phyloP scores from a whole-genome alignment of 1,140 invertebrate species.

The Trichomalopsis sarcophagae region DNA sequence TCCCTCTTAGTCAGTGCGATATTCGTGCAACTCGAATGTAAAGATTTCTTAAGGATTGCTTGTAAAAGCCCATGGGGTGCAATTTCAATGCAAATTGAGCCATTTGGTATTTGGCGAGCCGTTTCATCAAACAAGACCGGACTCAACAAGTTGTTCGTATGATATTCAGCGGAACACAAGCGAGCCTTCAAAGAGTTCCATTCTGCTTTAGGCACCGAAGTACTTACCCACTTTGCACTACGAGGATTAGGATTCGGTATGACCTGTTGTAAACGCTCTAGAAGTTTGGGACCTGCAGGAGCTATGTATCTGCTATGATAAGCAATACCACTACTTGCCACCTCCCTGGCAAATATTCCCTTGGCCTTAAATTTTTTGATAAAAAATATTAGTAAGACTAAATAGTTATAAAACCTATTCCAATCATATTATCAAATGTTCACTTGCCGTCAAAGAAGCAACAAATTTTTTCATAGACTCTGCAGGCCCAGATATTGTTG shows the following conservation, averaged over 20 bases:
- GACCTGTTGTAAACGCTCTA: conserved; percentile 82
- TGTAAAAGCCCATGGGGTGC: conserved; percentile 81
- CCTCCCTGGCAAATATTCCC: conserved; percentile 47
- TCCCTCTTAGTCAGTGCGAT: conserved; percentile 86
- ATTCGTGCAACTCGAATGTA: conserved; percentile 74
- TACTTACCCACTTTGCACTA: conserved; percentile 86
- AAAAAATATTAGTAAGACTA: background rate
- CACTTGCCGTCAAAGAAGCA: conserved; percentile 66
- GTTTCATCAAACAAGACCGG: conserved; percentile 90
- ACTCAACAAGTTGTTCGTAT: conserved; percentile 90
- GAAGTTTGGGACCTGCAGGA: conserved; percentile 77
- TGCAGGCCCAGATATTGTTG: conserved; percentile 81
- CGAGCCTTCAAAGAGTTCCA: conserved; percentile 82
- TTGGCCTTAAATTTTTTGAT: conserved; percentile 60
- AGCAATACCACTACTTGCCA: conserved; percentile 72
- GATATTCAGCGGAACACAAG: conserved; percentile 88
- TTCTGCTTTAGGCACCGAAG: conserved; percentile 83
- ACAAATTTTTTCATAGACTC: conserved; percentile 66
- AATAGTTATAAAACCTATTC: background rate
- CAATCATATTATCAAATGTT: background rate
- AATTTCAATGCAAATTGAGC: conserved; percentile 83
- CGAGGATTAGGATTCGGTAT: conserved; percentile 78
- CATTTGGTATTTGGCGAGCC: conserved; percentile 81
- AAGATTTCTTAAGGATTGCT: conserved; percentile 45
- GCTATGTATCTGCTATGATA: conserved; percentile 81